A percentile compares a stretch with the other conserved stretches of the same genome.
phyloP scores from a whole-genome alignment of 2,797 vertebrate genomes.

The Tenualosa thibaudeaui region DNA sequence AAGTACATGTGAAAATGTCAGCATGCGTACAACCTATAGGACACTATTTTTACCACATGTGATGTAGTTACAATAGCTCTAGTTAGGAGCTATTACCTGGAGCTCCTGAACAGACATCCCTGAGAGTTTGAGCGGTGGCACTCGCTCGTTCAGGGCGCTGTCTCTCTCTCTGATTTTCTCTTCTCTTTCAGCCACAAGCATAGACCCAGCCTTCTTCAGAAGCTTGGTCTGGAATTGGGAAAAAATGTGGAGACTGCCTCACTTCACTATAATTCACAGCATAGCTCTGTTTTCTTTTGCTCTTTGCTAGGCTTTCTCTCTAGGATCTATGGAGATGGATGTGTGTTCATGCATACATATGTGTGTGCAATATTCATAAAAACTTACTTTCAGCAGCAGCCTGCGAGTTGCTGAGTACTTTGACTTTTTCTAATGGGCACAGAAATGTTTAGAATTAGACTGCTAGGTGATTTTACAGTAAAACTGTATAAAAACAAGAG shows the following conservation, averaged over 20 bases:
- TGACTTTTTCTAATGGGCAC: constrained; percentile 66
- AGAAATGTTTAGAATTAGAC: background rate
- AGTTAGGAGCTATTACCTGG: constrained; percentile 46
- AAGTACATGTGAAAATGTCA: background rate
- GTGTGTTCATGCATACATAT: background rate
- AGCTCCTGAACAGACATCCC: constrained; percentile 56
- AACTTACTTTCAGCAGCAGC: constrained; percentile 70
- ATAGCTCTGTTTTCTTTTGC: background rate
- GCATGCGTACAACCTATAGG: too few species aligned
- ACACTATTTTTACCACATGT: background rate
- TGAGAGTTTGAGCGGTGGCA: constrained; percentile 57
- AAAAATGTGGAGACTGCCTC: background rate
- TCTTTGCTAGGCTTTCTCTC: background rate
- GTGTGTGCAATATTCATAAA: background rate
- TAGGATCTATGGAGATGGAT: background rate
- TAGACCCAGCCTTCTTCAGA: constrained; percentile 57
- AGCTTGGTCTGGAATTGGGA: constrained; percentile 57
- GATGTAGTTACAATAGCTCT: background rate
- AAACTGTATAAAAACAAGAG: background rate
- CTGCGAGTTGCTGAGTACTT: constrained; percentile 73
- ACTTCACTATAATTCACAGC: background rate
- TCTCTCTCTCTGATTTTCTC: constrained; percentile 54
- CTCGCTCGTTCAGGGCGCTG: constrained; percentile 53
- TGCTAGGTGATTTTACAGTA: background rate
- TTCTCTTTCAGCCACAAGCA: constrained; percentile 55